Evolutionary conservation across 2,888 invertebrate species (phyloP).

Genomic region (Alentia gelatinosa): DNA sequence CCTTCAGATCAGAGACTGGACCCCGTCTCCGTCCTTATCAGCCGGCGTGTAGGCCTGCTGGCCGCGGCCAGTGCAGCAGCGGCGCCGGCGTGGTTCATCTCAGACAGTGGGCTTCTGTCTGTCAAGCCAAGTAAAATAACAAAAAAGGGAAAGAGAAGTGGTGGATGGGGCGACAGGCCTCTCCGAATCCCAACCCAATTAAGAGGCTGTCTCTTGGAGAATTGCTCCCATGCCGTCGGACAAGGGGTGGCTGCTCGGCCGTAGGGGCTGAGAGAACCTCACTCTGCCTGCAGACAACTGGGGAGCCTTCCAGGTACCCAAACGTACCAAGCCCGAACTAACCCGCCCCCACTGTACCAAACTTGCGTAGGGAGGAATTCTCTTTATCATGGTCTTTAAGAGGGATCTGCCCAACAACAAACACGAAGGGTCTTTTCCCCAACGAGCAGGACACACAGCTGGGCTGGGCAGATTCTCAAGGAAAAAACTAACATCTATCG

Average conservation of each 20-base stretch:
- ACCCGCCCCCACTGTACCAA: too few species aligned
- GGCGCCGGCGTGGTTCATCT: background rate
- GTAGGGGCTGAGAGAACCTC: background rate
- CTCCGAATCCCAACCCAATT: conserved; percentile 7
- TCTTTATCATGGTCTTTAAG: background rate
- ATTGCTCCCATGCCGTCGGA: background rate
- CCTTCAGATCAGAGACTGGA: background rate
- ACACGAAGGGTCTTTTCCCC: background rate
- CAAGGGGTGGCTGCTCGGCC: background rate
- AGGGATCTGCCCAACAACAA: background rate
- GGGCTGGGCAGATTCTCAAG: background rate
- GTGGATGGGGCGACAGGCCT: background rate
- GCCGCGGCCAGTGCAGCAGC: background rate
- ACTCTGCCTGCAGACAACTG: background rate
- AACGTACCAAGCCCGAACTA: too few species aligned
- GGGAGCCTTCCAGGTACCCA: background rate
- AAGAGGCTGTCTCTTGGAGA: background rate
- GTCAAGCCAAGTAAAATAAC: background rate
- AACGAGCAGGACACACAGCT: background rate
- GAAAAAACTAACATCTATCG: background rate
- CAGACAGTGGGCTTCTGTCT: background rate
- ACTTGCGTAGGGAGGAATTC: too few species aligned
- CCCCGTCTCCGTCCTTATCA: background rate
- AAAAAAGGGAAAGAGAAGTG: background rate
- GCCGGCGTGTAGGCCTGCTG: background rate